Base-by-base conservation (phyloP, 2,888 invertebrate species). In the Andrena camellia region DNA sequence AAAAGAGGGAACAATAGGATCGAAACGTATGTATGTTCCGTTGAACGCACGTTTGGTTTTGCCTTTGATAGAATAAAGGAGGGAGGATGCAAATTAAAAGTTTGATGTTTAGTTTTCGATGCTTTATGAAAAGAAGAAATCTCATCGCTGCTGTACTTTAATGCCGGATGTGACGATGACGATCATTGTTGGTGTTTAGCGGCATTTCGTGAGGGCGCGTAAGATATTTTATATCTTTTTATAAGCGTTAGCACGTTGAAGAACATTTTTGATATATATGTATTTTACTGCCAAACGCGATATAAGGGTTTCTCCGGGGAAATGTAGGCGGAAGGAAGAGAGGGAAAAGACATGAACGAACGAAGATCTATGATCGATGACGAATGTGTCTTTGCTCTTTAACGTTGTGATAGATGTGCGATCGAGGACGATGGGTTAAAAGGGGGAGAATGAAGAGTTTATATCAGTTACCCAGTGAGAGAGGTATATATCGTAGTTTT, bases 401-500 rank as follows among this genome's bases (percentile, higher is more conserved):
- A 69, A 31, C 62, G 60, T 57, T 87, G 83, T 84, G 83, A 83
- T 84, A 84, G 72, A 71, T 77, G 48, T 42, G 42, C 42, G 67
- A 67, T 52, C 60, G 57, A 33, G 54, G 33, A 54, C 59, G 67
- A 48, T 8, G 62, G 60, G n/a, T 59, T 70, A 52, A 31, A 68
- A 63, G 42, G 17, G 17, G 33, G 31, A 71, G 52, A 72, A 68
- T 60, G 29, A 68, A 74, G 70, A 67, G 84, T 87, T 90, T 84
- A 90, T 87, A 83, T 84, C 85, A 88, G 88, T 90, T 89, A 88
- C 88, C 88, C 87, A 88, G 88, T 88, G 88, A 88, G 83, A 87
- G 75, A 84, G 81, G 70, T 78, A 80, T 77, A 80, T 86, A 87
- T 81, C 66, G 82, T 88, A 81, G 84, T 83, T 82, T 83, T 81